Percentiles rank a stretch among this genome's conserved stretches.
Conservation (phyloP, 2,797 vertebrate species). For the Dallia pectoralis region DNA sequence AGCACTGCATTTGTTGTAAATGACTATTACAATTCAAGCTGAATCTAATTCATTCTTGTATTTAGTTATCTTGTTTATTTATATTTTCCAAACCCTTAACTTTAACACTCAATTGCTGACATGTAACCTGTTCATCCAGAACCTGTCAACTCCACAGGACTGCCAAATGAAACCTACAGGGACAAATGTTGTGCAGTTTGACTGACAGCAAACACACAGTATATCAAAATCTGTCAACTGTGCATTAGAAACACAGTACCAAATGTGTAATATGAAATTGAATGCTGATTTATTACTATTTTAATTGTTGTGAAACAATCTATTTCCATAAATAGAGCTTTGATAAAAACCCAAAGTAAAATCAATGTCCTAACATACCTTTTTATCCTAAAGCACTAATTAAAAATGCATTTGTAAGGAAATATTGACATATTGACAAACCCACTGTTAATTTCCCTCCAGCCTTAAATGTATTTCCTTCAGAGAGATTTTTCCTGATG, state of each 20-base stretch:
- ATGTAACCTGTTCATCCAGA: too few species aligned
- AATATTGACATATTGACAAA: not conserved
- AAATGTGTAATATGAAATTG: conserved; percentile 1
- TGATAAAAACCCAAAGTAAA: not conserved
- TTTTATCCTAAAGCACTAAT: not conserved
- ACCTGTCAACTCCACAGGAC: too few species aligned
- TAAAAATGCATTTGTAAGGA: not conserved
- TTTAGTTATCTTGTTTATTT: too few species aligned
- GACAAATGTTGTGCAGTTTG: too few species aligned
- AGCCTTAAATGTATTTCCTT: not conserved
- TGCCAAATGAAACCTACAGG: too few species aligned
- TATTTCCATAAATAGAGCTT: not conserved
- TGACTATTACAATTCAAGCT: too few species aligned
- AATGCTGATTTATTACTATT: not conserved
- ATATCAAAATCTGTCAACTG: too few species aligned
- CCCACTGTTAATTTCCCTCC: not conserved
- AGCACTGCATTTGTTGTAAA: too few species aligned
- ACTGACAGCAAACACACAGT: too few species aligned
- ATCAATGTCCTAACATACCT: not conserved
- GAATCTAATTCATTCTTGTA: too few species aligned
- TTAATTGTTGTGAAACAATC: not conserved
- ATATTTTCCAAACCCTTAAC: too few species aligned
- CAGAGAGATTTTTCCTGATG: not conserved
- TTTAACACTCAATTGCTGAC: too few species aligned
- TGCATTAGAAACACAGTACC: not conserved